Evolutionary conservation across 2,797 vertebrate genomes (phyloP).

Genomic region (Tympanoctomys barrerae): DNA sequence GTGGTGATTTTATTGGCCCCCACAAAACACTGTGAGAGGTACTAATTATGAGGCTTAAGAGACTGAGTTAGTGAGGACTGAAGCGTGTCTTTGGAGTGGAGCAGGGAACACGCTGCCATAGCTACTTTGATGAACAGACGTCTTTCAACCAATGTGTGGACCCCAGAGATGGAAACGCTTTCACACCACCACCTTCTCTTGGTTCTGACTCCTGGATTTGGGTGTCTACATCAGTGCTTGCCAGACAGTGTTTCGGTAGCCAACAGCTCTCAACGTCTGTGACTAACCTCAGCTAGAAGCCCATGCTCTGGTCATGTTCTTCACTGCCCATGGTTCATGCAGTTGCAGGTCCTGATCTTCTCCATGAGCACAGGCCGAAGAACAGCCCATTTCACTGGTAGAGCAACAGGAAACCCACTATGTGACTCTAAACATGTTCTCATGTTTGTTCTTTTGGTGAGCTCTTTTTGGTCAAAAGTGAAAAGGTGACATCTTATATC

Average conservation of each 20-base stretch:
- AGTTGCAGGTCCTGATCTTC: background rate
- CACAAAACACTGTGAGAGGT: background rate
- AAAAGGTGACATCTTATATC: too few relatives aligned
- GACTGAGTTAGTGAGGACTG: background rate
- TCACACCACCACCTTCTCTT: accelerated
- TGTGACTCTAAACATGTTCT: background rate
- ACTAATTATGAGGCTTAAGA: background rate
- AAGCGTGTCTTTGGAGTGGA: background rate
- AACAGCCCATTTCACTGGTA: too few relatives aligned
- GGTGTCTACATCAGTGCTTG: background rate
- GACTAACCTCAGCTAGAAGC: too few relatives aligned
- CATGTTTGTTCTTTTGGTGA: background rate
- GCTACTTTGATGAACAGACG: background rate
- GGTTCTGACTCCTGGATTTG: background rate
- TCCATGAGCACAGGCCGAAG: background rate
- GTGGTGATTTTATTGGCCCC: background rate
- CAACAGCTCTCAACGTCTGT: too few relatives aligned
- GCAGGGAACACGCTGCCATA: background rate
- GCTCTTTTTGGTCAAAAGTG: background rate
- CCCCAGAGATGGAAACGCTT: too few relatives aligned
- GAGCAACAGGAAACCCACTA: background rate
- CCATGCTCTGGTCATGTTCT: background rate
- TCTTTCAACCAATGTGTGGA: background rate
- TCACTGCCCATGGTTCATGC: background rate
- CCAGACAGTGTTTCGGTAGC: too few relatives aligned